Base-by-base conservation (phyloP, 2,888 invertebrate genomes). In the Leptinotarsa tumamoca region DNA sequence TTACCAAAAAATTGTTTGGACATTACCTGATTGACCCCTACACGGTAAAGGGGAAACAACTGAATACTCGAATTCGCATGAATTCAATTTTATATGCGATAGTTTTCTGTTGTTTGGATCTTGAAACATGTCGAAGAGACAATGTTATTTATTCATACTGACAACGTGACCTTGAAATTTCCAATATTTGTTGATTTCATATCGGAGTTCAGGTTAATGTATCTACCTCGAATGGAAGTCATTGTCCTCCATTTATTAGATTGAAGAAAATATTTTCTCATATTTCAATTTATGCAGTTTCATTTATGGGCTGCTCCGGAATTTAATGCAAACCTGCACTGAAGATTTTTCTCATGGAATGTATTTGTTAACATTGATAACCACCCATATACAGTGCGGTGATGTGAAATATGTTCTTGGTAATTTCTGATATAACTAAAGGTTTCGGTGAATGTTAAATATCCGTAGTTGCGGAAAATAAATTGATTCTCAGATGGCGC, bases 171-270 rank as follows among this genome's bases (percentile, higher is more conserved):
- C 78, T 79, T 79, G 79, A 76, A 73, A 66, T 54, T 67, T 72
- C 33, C 27, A 21, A 72, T 73, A 75, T 74, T 67, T 72, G 78
- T 78, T 72, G 73, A 76, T 72, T 75, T 69, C 67, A 68, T 77
- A 75, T 75, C 71, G 69, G 63, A 73, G 67, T 71, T 4, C 79
- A 73, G 79, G 79, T 80, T 78, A 80, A 73, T 75, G 78, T 73
- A 77, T 78, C 72, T 70, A 68, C 68, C 71, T 70, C 72, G 69
- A 73, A 49, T 69, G 27, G 67, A 67, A 72, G 79, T 75, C 77
- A 78, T 72, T 70, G 77, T 13, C 68, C 79, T 77, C 43, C 43
- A 10, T 43, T 43, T 43, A 43, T 43, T 43, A 0, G 10, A 43
- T 43, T 43, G 10, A 43, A 10, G 10, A 33, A 33, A 7, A 10